These are phyloP conservation scores for Idaea aversata DNA, from an alignment of 2,888 invertebrate genomes.

Conservation along the genomic window DNA sequence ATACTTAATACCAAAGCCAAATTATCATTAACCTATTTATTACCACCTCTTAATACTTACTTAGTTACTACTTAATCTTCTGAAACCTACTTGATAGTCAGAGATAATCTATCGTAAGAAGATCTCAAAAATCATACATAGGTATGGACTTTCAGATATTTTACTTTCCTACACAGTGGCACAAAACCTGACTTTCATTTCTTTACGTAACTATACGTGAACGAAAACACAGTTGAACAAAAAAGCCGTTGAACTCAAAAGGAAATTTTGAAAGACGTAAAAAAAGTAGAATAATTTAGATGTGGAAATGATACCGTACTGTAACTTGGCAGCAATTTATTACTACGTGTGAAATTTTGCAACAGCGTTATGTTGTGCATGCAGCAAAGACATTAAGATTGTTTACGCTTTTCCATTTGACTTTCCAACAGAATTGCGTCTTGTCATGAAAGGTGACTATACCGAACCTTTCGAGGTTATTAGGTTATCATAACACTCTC, in stretches of 20 bases:
- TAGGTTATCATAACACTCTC: conserved; percentile 61
- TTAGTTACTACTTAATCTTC: too few relatives aligned
- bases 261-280: conserved; percentile 8
- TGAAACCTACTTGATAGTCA: too few relatives aligned
- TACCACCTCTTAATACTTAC: too few relatives aligned
- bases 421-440: conserved; percentile 71
- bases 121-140: too few relatives aligned
- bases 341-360: conserved; percentile 60
- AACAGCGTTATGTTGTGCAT: conserved; percentile 59
- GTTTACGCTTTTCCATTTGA: conserved; percentile 74
- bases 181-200: too few relatives aligned
- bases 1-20: too few relatives aligned
- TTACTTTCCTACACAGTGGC: too few relatives aligned
- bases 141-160: too few relatives aligned
- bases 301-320: conserved; percentile 23
- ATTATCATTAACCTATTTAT: too few relatives aligned
- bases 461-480: conserved; percentile 65
- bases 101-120: too few relatives aligned
- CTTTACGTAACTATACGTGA: not conserved
- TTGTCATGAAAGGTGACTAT: conserved; percentile 71
- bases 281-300: conserved; percentile 15
- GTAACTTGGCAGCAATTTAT: conserved; percentile 36
- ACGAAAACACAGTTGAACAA: not conserved
- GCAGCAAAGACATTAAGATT: conserved; percentile 70
- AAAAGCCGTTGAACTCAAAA: not conserved